Evolutionary conservation across 1,140 invertebrate species (phyloP), one percentile per base, ranked within the genome.

Genomic region (Anastatus disparis): DNA sequence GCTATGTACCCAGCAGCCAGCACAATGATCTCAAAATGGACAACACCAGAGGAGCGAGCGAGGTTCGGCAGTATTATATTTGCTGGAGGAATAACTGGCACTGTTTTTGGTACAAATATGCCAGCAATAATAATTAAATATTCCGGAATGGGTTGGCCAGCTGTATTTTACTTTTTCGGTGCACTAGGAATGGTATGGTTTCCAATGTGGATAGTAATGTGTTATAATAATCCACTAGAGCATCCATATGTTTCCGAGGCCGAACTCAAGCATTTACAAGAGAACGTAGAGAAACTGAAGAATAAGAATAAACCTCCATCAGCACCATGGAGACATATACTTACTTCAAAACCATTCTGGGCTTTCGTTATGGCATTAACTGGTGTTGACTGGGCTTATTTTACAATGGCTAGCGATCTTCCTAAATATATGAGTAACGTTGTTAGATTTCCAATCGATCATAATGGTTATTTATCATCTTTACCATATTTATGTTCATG

Each of bases 211-310:
- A 77, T 85, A 17, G 66, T 91, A 42, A 77, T 93, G 17, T 92
- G 91, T 81, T 93, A 91, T 81, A 91, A 89, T 66, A 88, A 90
- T 61, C 95, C 95, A 17, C 86, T 87, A n/a, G 84, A 87, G 17
- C 94, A 96, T 88, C 93, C 93, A 12, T 91, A 90, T 70, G 96
- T 97, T 75, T 90, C 89, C 24, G 89, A 91, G 24, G 84, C 89
- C 38, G 95, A 97, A 79, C 88, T 87, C 50, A 85, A 90, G 20
- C 94, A 91, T 81, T 88, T 97, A 6, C 26, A 17, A 12, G n/a
- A 20, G 29, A 52, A 20, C 2, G 17, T 22, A 7, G 4, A 6
- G 13, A 6, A 2, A 20, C 48, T 26, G 22, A 15, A 29, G 12
- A 68, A 76, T 22, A 31, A 48, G 55, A 75, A n/a, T n/a, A 46